Evolutionary conservation across 1,140 invertebrate genomes (phyloP), one percentile per base, ranked within the genome.

Genomic region (Branchinecta lindahli): DNA sequence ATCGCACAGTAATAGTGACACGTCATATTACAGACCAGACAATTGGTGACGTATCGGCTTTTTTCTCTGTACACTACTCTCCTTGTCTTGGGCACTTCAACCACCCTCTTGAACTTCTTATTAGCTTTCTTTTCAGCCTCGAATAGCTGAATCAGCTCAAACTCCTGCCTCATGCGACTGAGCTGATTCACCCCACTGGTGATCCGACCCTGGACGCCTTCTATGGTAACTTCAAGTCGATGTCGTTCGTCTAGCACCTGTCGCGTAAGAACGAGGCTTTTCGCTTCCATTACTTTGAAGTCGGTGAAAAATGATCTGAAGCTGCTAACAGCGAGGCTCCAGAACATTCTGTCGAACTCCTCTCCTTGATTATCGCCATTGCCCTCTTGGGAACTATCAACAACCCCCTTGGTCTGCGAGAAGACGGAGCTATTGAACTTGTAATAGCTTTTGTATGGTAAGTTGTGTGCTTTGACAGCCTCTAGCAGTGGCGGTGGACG

Each of bases 371-470:
- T 44, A 12, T 45, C 21, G 2, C 3, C 4, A 18, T 44, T 44
- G 8, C 33, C 33, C 1, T 5, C 33, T 33, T 33, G 33, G 33
- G 33, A 33, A 33, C 33, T 33, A 33, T 33, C 33, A 5, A 33
- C 12, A 46, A 10, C 33, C 15, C n/a, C 45, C 8, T 70, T 70
- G 33, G 8, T n/a, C 9, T 20, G 15, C 61, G 44, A 70, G 44
- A 70, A 67, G n/a, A 8, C 9, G 8, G 69, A 70, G 15, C 67
- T 70, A n/a, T 70, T 70, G 66, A 70, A 70, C 18, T 70, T 69
- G 69, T 70, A 47, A 45, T 70, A 44, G 5, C 9, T 33, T 33
- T 33, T 33, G 15, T 18, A 67, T 8, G 69, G 69, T n/a, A 70
- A n/a, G 2, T 44, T 68, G 8, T 61, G 44, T 21, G 3, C 66